These are phyloP conservation scores for Girardinus metallicus DNA, from an alignment of 2,797 vertebrate genomes.

Conservation along the genomic window DNA sequence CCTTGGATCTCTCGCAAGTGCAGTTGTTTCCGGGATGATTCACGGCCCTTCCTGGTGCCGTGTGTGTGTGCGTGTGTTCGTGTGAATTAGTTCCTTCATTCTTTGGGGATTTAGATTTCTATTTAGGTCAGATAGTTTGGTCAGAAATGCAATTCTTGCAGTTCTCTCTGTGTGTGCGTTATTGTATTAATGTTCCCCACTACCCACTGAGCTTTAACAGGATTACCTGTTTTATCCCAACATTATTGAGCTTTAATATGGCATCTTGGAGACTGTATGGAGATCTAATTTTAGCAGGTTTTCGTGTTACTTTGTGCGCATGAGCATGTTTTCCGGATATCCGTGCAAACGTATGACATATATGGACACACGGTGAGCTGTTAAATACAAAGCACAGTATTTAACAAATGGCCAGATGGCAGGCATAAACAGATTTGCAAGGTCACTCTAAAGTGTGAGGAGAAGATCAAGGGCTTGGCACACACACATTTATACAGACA, in stretches of 20 bases:
- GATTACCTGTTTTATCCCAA: constrained; percentile 48
- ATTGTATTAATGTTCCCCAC: constrained; percentile 4
- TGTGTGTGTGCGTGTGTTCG: constrained; percentile 9
- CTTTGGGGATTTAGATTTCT: constrained; percentile 31
- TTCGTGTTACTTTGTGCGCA: background rate
- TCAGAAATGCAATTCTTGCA: constrained; percentile 23
- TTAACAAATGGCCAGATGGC: constrained; percentile 59
- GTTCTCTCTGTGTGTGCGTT: constrained; percentile 9
- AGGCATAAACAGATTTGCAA: constrained; percentile 53
- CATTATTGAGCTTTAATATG: constrained; percentile 35
- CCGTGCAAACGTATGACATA: constrained; percentile 4
- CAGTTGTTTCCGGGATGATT: constrained; percentile 61
- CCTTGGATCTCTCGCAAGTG: constrained; percentile 61
- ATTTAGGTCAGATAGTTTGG: constrained; percentile 21
- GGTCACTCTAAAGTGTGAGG: constrained; percentile 49
- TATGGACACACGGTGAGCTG: background rate
- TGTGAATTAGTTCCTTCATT: constrained; percentile 35
- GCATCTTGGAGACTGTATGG: constrained; percentile 17
- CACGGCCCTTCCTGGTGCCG: constrained; percentile 26
- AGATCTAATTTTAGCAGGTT: constrained; percentile 22
- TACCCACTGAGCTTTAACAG: constrained; percentile 27
- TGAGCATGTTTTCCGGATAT: constrained; percentile 14
- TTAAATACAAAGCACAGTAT: constrained; percentile 10
- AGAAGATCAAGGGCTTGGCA: constrained; percentile 62
- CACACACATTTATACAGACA: constrained; percentile 26